Conservation (phyloP, 2,797 vertebrate genomes). For the Lacerta bilineata region DNA sequence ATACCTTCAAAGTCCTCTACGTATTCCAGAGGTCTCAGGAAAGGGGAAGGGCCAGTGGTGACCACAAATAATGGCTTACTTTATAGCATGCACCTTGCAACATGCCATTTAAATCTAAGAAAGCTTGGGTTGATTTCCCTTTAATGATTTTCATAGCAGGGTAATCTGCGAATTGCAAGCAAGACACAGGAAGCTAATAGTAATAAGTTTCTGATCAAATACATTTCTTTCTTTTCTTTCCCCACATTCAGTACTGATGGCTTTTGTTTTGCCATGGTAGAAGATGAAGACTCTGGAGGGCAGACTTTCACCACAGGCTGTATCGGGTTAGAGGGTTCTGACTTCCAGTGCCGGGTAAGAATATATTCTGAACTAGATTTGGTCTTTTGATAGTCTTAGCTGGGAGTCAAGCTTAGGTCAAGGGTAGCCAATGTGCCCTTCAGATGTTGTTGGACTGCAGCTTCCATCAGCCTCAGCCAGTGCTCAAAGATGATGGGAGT, state of each 20-base stretch:
- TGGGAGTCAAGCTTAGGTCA: slow-evolving; percentile 9
- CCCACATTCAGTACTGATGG: slow-evolving; percentile 89
- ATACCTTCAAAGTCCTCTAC: neutral
- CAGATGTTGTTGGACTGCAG: too few species aligned
- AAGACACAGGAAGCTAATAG: neutral
- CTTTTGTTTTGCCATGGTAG: slow-evolving; percentile 97
- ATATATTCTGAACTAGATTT: slow-evolving; percentile 32
- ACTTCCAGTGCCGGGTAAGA: slow-evolving; percentile 97
- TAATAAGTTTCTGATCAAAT: neutral
- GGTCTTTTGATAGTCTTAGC: neutral
- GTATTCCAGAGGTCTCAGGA: neutral
- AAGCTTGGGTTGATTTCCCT: neutral
- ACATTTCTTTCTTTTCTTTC: slow-evolving; percentile 26
- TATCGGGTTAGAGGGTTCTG: slow-evolving; percentile 89
- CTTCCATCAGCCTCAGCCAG: too few species aligned
- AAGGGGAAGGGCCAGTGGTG: too few species aligned
- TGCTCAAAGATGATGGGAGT: too few species aligned
- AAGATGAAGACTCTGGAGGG: slow-evolving; percentile 90
- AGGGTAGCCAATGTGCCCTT: too few species aligned
- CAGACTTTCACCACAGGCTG: slow-evolving; percentile 90
- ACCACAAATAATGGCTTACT: neutral
- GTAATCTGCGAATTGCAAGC: neutral
- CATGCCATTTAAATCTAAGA: neutral
- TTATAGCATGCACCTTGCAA: neutral
- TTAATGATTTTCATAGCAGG: fast-evolving